A percentile compares a stretch with the other conserved stretches of the same genome.
Conservation (phyloP, 2,888 invertebrate species). For the Agrotis puta region DNA sequence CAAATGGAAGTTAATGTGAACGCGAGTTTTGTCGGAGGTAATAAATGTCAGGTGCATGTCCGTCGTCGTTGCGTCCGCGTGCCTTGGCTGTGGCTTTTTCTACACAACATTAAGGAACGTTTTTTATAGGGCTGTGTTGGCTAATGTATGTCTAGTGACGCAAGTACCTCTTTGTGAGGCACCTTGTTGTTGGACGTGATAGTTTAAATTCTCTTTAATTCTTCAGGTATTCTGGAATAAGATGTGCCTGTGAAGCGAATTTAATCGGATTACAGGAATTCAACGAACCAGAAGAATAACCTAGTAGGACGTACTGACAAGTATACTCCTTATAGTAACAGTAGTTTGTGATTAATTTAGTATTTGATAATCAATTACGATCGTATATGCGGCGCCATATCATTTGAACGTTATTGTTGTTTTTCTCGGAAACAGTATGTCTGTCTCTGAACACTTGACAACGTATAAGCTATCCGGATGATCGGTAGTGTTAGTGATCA, state of each 20-base stretch:
- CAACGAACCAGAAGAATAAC: neutral
- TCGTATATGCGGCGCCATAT: too few relatives aligned
- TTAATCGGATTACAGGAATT: neutral
- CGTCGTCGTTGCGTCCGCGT: constrained; percentile 61
- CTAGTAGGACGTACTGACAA: neutral
- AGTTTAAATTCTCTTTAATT: neutral
- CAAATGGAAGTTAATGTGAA: constrained; percentile 73
- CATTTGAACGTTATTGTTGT: too few relatives aligned
- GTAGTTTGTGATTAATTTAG: too few relatives aligned
- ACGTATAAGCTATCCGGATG: too few relatives aligned
- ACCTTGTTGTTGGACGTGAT: constrained; percentile 9
- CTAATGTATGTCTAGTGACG: constrained; percentile 35
- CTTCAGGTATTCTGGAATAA: neutral
- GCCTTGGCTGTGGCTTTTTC: constrained; percentile 56
- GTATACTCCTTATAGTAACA: neutral
- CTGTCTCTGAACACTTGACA: too few relatives aligned
- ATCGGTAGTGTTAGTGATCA: too few relatives aligned
- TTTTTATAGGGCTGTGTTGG: constrained; percentile 43
- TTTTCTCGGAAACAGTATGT: too few relatives aligned
- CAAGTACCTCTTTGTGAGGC: constrained; percentile 23
- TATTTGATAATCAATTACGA: too few relatives aligned
- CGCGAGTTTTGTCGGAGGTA: constrained; percentile 73
- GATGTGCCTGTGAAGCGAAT: neutral
- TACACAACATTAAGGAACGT: constrained; percentile 44
- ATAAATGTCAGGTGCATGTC: constrained; percentile 77